These are phyloP conservation scores for Exephanes ischioxanthus DNA, from an alignment of 2,888 invertebrate genomes.

Conservation along the genomic window DNA sequence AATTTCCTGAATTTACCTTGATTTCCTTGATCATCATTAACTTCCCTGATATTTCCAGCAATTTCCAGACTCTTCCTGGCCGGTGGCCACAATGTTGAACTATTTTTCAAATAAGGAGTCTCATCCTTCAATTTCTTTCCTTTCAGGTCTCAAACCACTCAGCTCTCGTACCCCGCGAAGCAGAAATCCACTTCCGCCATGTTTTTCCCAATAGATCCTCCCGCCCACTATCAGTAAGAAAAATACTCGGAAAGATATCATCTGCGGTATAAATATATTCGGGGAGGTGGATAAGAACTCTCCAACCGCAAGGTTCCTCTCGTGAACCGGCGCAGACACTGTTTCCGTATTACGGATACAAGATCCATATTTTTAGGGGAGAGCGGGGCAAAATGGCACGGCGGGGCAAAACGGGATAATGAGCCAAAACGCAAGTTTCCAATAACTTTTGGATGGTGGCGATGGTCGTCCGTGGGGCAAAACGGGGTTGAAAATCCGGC, in stretches of 20 bases:
- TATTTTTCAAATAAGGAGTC: background rate
- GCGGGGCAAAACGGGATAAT: too few relatives aligned
- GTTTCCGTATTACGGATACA: constrained; percentile 27
- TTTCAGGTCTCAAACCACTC: constrained; percentile 9
- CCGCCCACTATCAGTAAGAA: background rate
- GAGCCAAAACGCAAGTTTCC: too few relatives aligned
- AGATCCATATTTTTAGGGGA: too few relatives aligned
- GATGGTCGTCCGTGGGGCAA: too few relatives aligned
- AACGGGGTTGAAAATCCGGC: too few relatives aligned
- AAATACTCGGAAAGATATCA: constrained; percentile 45
- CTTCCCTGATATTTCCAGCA: background rate
- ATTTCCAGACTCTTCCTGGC: background rate
- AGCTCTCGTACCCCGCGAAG: background rate
- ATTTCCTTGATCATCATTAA: background rate
- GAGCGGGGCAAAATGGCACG: too few relatives aligned
- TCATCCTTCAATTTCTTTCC: background rate
- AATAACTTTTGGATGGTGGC: too few relatives aligned
- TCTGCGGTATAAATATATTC: constrained; percentile 7
- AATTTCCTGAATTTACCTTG: background rate
- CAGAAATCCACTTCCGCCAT: constrained; percentile 17
- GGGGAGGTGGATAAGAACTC: background rate
- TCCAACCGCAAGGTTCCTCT: background rate
- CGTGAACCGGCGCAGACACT: constrained; percentile 11
- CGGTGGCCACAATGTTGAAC: background rate
- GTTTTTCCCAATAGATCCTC: constrained; percentile 28